Evolutionary conservation across 2,888 invertebrate genomes (phyloP).

Genomic region (Aleiodes leptofemur): DNA sequence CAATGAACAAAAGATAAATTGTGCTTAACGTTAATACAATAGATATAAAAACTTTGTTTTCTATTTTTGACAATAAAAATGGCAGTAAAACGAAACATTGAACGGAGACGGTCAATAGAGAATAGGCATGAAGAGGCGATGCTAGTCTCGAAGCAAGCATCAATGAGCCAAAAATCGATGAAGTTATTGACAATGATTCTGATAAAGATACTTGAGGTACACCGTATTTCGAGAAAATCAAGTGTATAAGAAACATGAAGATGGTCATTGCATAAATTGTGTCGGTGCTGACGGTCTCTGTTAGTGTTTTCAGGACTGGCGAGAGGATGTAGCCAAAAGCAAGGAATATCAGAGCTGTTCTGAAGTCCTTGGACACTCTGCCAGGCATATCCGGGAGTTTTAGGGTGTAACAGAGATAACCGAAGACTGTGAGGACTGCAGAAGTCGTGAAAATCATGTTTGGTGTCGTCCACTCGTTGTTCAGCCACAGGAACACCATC

Average conservation of each 20-base stretch:
- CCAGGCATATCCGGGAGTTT: slow-evolving; percentile 58
- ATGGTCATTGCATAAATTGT: slow-evolving; percentile 96
- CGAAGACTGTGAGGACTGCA: slow-evolving; percentile 77
- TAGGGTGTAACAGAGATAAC: slow-evolving; percentile 80
- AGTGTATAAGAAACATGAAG: slow-evolving; percentile 90
- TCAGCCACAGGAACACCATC: slow-evolving; percentile 83
- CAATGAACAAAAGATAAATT: slow-evolving; percentile 75
- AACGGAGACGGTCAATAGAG: slow-evolving; percentile 91
- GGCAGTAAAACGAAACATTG: slow-evolving; percentile 94
- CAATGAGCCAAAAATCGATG: slow-evolving; percentile 95
- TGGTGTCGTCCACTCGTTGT: slow-evolving; percentile 82
- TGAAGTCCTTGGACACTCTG: slow-evolving; percentile 79
- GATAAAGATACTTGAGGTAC: slow-evolving; percentile 92
- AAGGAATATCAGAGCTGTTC: slow-evolving; percentile 88
- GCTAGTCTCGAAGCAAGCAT: slow-evolving; percentile 95
- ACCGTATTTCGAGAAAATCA: slow-evolving; percentile 95
- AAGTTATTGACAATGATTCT: slow-evolving; percentile 93
- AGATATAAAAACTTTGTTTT: slow-evolving; percentile 78
- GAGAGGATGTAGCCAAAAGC: slow-evolving; percentile 93
- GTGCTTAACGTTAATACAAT: slow-evolving; percentile 77
- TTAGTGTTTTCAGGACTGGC: slow-evolving; percentile 94
- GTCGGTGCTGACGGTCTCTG: slow-evolving; percentile 97
- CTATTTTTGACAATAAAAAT: slow-evolving; percentile 81
- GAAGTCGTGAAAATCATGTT: slow-evolving; percentile 80
- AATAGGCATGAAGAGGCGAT: slow-evolving; percentile 91